Conservation (phyloP, 1,140 invertebrate genomes). For the Lysiphlebus fabarum region DNA sequence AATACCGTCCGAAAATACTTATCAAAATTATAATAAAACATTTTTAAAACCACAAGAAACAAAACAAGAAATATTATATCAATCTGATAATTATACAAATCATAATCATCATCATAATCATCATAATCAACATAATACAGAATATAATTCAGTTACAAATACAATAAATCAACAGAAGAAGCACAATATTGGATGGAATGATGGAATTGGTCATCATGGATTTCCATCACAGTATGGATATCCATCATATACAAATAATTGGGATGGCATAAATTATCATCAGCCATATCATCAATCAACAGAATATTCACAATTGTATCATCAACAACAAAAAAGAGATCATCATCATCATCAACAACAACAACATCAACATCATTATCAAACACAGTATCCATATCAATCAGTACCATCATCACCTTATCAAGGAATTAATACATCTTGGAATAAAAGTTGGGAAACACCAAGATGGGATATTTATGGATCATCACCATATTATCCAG, state of each 20-base stretch:
- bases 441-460: conserved; percentile 42
- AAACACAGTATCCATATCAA: conserved; percentile 48
- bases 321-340: conserved; percentile 44
- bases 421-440: conserved; percentile 46
- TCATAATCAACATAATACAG: conserved; percentile 25
- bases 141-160: no score
- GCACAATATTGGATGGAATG: conserved; percentile 38
- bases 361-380: conserved; percentile 37
- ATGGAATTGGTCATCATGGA: conserved; percentile 38
- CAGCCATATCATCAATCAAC: conserved; percentile 37
- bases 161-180: conserved; percentile 25
- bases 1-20: conserved; percentile 36
- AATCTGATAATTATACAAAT: conserved; percentile 27
- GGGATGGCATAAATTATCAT: conserved; percentile 45
- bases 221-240: conserved; percentile 45
- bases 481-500: conserved; percentile 40
- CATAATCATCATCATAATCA: conserved; percentile 31
- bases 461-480: conserved; percentile 50
- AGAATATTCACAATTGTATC: conserved; percentile 44
- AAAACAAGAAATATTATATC: conserved; percentile 33
- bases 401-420: conserved; percentile 42
- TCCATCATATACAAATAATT: conserved; percentile 41
- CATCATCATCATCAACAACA: conserved; percentile 37
- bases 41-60: conserved; percentile 51
- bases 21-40: conserved; percentile 41